Evolutionary conservation across 1,140 invertebrate genomes (phyloP).

Genomic region (Mesaphorura yosii): DNA sequence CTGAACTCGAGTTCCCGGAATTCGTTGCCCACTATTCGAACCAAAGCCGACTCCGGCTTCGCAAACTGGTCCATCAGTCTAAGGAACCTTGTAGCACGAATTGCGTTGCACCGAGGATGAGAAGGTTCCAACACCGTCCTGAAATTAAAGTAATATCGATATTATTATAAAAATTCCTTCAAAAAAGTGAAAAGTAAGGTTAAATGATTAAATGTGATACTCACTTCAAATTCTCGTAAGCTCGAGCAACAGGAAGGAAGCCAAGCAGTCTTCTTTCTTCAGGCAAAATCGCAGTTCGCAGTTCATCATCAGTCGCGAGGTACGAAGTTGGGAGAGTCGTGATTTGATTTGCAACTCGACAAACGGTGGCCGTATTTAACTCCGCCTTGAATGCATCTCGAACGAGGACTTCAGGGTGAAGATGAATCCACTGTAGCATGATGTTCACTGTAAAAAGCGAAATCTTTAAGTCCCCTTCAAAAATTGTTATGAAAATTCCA

Average conservation of each 20-base stretch:
- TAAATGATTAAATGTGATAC: no score
- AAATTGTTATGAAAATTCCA: constrained; percentile 16
- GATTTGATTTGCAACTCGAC: constrained; percentile 22
- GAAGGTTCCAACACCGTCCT: no score
- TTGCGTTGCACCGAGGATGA: no score
- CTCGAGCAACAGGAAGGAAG: constrained; percentile 21
- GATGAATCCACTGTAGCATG: constrained; percentile 22
- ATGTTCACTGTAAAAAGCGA: constrained; percentile 27
- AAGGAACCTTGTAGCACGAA: no score
- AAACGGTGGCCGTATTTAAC: constrained; percentile 13
- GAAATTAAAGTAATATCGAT: no score
- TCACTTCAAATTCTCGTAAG: constrained; percentile 22
- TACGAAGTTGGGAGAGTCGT: constrained; percentile 10
- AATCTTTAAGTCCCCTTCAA: neutral
- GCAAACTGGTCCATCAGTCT: no score
- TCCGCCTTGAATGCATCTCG: constrained; percentile 15
- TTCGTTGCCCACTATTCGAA: no score
- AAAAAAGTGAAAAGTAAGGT: no score
- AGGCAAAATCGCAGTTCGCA: constrained; percentile 20
- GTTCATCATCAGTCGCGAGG: constrained; percentile 6
- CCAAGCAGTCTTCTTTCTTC: constrained; percentile 28
- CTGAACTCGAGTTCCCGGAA: no score
- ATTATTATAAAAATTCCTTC: no score
- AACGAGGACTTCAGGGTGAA: constrained; percentile 13
- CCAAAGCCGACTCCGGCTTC: no score